A percentile compares a stretch with the other conserved stretches of the same genome.
Evolutionary conservation across 2,113 vertebrate species (phyloP).

Genomic region (Rousettus leschenaultii): DNA sequence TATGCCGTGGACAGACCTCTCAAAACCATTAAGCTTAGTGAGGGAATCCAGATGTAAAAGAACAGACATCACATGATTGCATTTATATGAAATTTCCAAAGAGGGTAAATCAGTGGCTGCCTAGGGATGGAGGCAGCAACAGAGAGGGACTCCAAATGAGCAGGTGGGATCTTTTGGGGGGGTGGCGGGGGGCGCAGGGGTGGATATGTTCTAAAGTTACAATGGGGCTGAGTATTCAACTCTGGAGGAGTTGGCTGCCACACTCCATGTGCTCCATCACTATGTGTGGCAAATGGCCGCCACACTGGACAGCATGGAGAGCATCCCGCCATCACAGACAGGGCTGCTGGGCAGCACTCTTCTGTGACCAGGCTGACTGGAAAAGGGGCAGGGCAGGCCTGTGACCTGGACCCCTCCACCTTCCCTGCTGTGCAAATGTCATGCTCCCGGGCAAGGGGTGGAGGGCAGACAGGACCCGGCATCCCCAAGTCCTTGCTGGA

Average conservation of each 20-base stretch:
- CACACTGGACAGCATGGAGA: rapidly evolving
- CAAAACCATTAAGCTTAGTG: no score
- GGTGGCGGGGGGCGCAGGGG: neutral
- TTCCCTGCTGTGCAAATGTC: neutral
- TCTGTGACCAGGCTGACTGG: neutral
- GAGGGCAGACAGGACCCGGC: neutral
- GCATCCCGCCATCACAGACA: neutral
- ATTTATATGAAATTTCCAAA: no score
- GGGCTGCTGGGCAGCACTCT: neutral
- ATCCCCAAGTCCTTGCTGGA: neutral
- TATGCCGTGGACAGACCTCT: no score
- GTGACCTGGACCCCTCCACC: neutral
- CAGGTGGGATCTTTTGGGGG: neutral
- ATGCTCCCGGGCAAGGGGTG: neutral
- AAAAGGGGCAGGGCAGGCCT: neutral
- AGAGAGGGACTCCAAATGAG: neutral
- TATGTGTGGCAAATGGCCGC: neutral
- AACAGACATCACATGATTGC: rapidly evolving
- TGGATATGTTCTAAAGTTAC: neutral
- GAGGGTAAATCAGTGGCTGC: neutral
- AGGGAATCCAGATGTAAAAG: neutral
- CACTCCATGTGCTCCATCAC: no score
- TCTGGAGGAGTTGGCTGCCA: no score
- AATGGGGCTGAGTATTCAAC: no score
- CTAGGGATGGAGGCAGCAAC: neutral